Conservation (phyloP, 1,140 invertebrate genomes). For the Hypsibius dujardini region DNA sequence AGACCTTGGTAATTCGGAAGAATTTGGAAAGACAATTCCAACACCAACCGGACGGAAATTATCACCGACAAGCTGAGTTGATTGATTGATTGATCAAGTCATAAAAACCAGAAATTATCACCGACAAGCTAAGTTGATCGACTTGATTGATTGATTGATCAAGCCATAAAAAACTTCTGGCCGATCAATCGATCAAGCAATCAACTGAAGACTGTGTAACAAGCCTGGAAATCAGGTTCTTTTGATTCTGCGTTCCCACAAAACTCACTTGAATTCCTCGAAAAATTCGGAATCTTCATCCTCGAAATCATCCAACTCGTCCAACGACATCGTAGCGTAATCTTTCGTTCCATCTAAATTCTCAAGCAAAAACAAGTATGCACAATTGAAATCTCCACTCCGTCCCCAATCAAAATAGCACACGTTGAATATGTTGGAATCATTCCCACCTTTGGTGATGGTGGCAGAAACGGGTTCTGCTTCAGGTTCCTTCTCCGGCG, state of each 20-base stretch:
- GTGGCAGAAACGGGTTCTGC: constrained; percentile 38
- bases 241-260: background rate
- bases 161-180: background rate
- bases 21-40: too few relatives aligned
- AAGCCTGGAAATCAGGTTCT: background rate
- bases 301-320: constrained; percentile 77
- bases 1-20: too few relatives aligned
- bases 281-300: constrained; percentile 55
- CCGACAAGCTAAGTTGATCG: too few relatives aligned
- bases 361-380: constrained; percentile 14
- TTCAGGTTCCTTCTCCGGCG: constrained; percentile 44
- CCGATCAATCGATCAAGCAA: constrained; percentile 46
- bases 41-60: too few relatives aligned
- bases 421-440: constrained; percentile 8
- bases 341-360: constrained; percentile 16
- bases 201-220: constrained; percentile 33
- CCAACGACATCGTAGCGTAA: constrained; percentile 27
- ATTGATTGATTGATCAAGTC: too few relatives aligned
- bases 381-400: constrained; percentile 23
- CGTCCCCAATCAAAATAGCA: constrained; percentile 33
- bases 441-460: background rate
- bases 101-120: too few relatives aligned
- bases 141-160: too few relatives aligned
- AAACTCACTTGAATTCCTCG: constrained; percentile 49
- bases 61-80: too few relatives aligned